Evolutionary conservation across 2,888 invertebrate genomes (phyloP).

Genomic region (Drosophila subsilvestris): DNA sequence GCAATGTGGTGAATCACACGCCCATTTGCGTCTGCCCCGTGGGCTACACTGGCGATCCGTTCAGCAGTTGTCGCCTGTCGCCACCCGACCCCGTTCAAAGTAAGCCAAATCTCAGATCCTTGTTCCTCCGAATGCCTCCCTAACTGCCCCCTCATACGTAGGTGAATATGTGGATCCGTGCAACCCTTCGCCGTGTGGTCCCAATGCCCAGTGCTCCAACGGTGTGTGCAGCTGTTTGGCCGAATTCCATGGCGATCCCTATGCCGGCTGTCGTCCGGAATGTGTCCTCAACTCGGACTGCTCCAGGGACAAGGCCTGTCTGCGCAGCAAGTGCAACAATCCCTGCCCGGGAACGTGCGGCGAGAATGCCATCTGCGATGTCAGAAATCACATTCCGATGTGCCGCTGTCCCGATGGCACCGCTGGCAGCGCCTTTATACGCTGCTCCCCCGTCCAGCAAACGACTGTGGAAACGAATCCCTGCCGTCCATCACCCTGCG

Average conservation of each 20-base stretch:
- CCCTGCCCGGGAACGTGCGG: conserved; percentile 91
- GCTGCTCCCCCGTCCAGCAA: conserved; percentile 83
- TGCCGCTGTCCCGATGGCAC: conserved; percentile 86
- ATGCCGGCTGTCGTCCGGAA: conserved; percentile 89
- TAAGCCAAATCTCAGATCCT: conserved; percentile 36
- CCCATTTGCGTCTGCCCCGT: conserved; percentile 87
- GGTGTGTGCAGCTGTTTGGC: conserved; percentile 90
- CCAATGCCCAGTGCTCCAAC: conserved; percentile 87
- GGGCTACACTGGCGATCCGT: conserved; percentile 88
- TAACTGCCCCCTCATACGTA: background rate
- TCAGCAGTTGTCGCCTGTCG: conserved; percentile 84
- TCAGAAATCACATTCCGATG: conserved; percentile 89
- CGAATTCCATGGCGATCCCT: conserved; percentile 88
- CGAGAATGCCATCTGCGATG: conserved; percentile 89
- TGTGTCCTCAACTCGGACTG: conserved; percentile 91
- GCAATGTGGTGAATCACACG: conserved; percentile 87
- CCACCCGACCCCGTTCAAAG: conserved; percentile 72
- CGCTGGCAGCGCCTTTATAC: conserved; percentile 88
- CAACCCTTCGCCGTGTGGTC: conserved; percentile 88
- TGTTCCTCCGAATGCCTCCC: background rate
- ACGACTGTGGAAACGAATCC: conserved; percentile 85
- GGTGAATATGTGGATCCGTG: conserved; percentile 86
- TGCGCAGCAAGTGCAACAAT: conserved; percentile 89
- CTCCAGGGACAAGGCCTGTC: conserved; percentile 87
- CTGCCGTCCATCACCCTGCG: conserved; percentile 90